A percentile compares a stretch with the other conserved stretches of the same genome.
Evolutionary conservation across 64 coral and sea anemone genomes (phyloP).

Genomic region (Pocillopora verrucosa): DNA sequence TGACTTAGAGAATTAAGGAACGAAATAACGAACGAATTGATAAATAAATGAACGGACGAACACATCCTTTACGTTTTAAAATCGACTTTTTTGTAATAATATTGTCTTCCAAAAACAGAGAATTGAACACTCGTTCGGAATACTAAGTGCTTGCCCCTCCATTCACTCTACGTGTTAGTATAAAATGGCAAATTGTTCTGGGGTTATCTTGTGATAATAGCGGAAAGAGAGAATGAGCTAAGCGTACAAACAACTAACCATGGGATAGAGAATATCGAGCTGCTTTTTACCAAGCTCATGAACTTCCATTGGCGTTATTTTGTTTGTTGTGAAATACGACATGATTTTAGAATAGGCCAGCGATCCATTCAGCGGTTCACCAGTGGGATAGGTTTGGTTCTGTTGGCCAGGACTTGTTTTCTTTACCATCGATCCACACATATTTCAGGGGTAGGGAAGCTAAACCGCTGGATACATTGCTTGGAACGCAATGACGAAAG

Average conservation of each 20-base stretch:
- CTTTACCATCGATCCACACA: slow-evolving; percentile 30
- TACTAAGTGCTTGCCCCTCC: too few species aligned
- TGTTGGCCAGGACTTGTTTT: slow-evolving; percentile 28
- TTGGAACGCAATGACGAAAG: slow-evolving; percentile 48
- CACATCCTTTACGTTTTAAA: too few species aligned
- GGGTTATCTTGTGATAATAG: too few species aligned
- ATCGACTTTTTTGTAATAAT: too few species aligned
- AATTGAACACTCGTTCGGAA: too few species aligned
- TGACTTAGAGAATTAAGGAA: too few species aligned
- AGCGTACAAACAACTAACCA: slow-evolving; percentile 36
- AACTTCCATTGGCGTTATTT: slow-evolving; percentile 40
- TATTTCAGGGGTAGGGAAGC: slow-evolving; percentile 36
- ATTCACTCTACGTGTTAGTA: too few species aligned
- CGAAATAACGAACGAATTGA: too few species aligned
- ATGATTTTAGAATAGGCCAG: slow-evolving; percentile 47
- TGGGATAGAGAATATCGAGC: slow-evolving; percentile 59
- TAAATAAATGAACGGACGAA: too few species aligned
- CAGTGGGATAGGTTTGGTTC: slow-evolving; percentile 34
- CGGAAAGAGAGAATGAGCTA: too few species aligned
- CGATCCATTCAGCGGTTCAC: slow-evolving; percentile 44
- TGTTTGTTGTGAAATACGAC: slow-evolving; percentile 55
- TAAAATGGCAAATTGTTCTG: too few species aligned
- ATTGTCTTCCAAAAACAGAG: too few species aligned
- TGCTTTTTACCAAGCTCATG: slow-evolving; percentile 61
- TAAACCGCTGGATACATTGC: slow-evolving; percentile 65